Conservation (phyloP, 2,888 invertebrate species). For the Frankliniella intonsa region DNA sequence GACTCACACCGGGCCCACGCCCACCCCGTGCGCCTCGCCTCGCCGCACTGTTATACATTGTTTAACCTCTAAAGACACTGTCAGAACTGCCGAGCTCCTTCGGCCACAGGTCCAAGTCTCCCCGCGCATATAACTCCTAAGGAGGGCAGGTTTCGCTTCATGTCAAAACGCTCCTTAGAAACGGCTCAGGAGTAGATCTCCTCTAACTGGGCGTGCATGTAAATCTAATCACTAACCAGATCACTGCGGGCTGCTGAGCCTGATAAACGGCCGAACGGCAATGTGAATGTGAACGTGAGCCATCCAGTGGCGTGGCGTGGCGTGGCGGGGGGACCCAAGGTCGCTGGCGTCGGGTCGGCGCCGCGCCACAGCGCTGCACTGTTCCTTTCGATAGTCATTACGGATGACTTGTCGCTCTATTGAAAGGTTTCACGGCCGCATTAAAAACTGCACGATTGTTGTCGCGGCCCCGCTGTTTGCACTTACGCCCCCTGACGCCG, state of each 20-base stretch:
- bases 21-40: background rate
- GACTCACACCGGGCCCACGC: background rate
- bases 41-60: background rate
- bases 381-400: slow-evolving; percentile 10
- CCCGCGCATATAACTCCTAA: background rate
- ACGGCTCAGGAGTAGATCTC: background rate
- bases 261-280: background rate
- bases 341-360: background rate
- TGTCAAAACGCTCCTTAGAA: too few relatives aligned
- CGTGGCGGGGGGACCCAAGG: background rate
- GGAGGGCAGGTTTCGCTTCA: background rate
- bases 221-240: background rate
- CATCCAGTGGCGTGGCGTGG: background rate
- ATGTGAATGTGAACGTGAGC: background rate
- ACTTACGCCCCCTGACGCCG: background rate
- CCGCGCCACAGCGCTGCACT: background rate
- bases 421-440: slow-evolving; percentile 1
- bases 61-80: too few relatives aligned
- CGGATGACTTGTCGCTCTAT: slow-evolving; percentile 10
- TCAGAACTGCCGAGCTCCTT: too few relatives aligned
- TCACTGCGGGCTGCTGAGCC: too few relatives aligned
- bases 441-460: background rate
- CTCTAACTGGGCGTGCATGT: background rate
- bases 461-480: background rate
- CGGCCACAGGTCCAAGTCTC: too few relatives aligned